phyloP scores from a whole-genome alignment of 2,888 invertebrate species.

The Chelonus formosanus region DNA sequence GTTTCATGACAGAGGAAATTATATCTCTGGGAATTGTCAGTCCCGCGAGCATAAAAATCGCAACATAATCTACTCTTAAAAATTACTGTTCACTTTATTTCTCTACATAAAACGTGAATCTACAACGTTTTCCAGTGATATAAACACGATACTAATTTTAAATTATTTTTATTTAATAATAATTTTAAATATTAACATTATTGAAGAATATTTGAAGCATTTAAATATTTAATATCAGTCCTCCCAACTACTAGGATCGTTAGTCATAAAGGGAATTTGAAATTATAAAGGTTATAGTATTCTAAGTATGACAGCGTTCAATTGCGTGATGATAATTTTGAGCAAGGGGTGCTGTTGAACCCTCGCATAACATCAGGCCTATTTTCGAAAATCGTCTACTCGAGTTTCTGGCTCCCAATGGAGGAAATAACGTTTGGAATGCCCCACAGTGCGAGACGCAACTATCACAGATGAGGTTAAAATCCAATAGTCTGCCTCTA shows the following conservation, averaged over 20 bases:
- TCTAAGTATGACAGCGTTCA: too few relatives aligned
- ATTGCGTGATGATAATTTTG: too few relatives aligned
- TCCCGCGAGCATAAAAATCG: slow-evolving; percentile 35
- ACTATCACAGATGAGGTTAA: slow-evolving; percentile 55
- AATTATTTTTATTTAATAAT: too few relatives aligned
- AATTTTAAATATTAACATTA: too few relatives aligned
- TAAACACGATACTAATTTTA: too few relatives aligned
- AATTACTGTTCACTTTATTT: slow-evolving; percentile 10
- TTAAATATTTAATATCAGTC: background rate
- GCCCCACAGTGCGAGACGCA: slow-evolving; percentile 39
- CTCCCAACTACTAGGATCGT: background rate
- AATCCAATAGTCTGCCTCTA: slow-evolving; percentile 59
- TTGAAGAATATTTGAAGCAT: too few relatives aligned
- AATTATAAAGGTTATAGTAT: background rate
- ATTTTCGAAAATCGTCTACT: background rate
- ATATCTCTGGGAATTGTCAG: slow-evolving; percentile 46
- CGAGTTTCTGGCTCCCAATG: slow-evolving; percentile 18
- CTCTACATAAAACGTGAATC: background rate
- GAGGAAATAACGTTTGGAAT: slow-evolving; percentile 47
- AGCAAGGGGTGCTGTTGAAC: background rate
- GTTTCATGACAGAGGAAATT: slow-evolving; percentile 59
- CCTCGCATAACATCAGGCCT: slow-evolving; percentile 1
- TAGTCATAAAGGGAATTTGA: background rate
- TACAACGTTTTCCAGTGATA: background rate
- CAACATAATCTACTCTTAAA: slow-evolving; percentile 11